These are phyloP conservation scores for Oegoconia quadripuncta DNA, from an alignment of 2,888 invertebrate genomes.

Conservation along the genomic window DNA sequence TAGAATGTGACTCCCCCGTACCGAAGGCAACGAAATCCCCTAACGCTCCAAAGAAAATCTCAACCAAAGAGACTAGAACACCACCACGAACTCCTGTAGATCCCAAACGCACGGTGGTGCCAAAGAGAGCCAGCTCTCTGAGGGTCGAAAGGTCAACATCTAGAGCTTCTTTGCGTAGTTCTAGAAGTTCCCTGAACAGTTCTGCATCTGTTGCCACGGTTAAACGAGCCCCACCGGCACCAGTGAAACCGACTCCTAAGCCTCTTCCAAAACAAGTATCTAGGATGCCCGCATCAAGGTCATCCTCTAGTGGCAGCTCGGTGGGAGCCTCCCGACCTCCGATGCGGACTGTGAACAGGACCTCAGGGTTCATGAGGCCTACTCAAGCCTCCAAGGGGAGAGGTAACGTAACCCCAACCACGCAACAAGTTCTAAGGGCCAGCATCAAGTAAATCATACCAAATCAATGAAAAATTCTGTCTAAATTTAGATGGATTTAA, in stretches of 20 bases:
- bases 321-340: constrained; percentile 70
- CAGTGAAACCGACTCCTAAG: constrained; percentile 61
- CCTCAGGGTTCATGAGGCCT: constrained; percentile 90
- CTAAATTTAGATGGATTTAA: not conserved
- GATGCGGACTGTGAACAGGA: constrained; percentile 54
- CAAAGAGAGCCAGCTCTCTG: constrained; percentile 62
- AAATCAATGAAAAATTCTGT: constrained; percentile 16
- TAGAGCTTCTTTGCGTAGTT: constrained; percentile 88
- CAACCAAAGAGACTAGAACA: constrained; percentile 70
- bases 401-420: constrained; percentile 27
- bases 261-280: constrained; percentile 64
- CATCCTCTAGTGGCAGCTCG: constrained; percentile 71
- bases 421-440: constrained; percentile 33
- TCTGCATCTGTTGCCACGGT: constrained; percentile 89
- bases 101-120: constrained; percentile 46
- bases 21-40: constrained; percentile 61
- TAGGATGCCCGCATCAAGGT: constrained; percentile 64
- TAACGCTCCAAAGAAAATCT: constrained; percentile 69
- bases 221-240: constrained; percentile 80
- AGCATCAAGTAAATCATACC: constrained; percentile 47
- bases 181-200: constrained; percentile 90
- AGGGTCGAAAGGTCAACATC: constrained; percentile 88
- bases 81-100: constrained; percentile 57
- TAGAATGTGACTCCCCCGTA: constrained; percentile 79
- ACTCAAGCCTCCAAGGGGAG: constrained; percentile 91